Conservation (phyloP, 2,888 invertebrate species). For the Cepaea hortensis region DNA sequence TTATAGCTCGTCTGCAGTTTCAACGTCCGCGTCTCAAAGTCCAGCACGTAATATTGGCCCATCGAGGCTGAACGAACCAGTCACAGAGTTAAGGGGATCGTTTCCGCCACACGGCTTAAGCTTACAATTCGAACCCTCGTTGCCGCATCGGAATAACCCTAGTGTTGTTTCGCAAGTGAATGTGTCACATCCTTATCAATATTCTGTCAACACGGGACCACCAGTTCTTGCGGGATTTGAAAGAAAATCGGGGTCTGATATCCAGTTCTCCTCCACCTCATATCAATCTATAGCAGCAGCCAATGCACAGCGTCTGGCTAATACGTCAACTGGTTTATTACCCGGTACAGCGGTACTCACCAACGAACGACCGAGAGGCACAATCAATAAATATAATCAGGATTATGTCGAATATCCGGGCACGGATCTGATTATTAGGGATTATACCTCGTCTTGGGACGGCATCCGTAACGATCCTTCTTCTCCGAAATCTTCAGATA, state of each 20-base stretch:
- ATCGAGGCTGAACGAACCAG: neutral
- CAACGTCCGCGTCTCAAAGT: neutral
- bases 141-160: neutral
- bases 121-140: neutral
- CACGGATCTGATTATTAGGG: slow-evolving; percentile 19
- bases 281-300: neutral
- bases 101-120: neutral
- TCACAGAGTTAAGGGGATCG: neutral
- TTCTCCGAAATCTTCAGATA: neutral
- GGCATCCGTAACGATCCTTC: neutral
- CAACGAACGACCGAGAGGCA: neutral
- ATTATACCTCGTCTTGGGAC: neutral
- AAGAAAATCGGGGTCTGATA: neutral
- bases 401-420: neutral
- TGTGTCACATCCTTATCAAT: neutral
- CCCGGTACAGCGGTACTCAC: neutral
- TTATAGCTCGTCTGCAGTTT: slow-evolving; percentile 4
- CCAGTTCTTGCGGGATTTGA: neutral
- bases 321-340: neutral
- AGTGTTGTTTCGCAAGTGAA: neutral
- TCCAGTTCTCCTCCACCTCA: neutral
- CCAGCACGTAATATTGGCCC: neutral
- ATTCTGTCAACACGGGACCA: neutral
- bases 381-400: neutral
- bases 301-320: neutral